Base-by-base conservation (phyloP, 2,113 vertebrate genomes). In the Bettongia penicillata region DNA sequence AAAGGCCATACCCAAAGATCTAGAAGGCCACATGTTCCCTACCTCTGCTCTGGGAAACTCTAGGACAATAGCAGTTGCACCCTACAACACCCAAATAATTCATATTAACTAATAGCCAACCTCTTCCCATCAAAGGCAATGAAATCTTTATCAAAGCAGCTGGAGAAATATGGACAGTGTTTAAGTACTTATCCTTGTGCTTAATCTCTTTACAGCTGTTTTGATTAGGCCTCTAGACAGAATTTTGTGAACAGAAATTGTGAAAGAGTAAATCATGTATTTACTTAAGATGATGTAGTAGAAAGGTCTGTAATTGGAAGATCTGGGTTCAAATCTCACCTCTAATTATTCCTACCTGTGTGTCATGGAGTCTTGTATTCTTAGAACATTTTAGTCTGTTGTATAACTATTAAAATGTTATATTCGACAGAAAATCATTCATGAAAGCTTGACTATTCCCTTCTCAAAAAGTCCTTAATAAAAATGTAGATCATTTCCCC, bases 141-240 rank as follows among this genome's bases (percentile, higher is more conserved):
- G 0, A 89, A 68, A 10, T 14, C 14, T 28, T 1, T 1, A n/a
- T 53, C 48, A 91, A 43, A 95, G 3, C 50, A 93, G 22, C 37
- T 94, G 37, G 47, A 93, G 89, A n/a, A 25, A 92, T 37, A 28
- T 53, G 14, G 68, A 96, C 92, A 91, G 68, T n/a, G 51, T 25
- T 25, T 89, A 91, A 51, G 28, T 90, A 93, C 89, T 55, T 55
- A 9, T 37, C 3, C 8, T 77, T 93, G 37, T 93, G 26, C 3
- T 92, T 93, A 52, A 61, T 53, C 25, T 25, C 9, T 50, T 89
- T 61, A 28, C 26, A 95, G 92, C 11, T 90, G 0, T 43, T 55
- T 92, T 93, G 91, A 48, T 26, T 19, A 93, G 93, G 26, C 37
- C 51, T 25, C 91, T 19, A 89, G 0, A 93, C 3, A 84, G 48